phyloP scores from a whole-genome alignment of 2,888 invertebrate species.

The Fissipunctia ypsillon region DNA sequence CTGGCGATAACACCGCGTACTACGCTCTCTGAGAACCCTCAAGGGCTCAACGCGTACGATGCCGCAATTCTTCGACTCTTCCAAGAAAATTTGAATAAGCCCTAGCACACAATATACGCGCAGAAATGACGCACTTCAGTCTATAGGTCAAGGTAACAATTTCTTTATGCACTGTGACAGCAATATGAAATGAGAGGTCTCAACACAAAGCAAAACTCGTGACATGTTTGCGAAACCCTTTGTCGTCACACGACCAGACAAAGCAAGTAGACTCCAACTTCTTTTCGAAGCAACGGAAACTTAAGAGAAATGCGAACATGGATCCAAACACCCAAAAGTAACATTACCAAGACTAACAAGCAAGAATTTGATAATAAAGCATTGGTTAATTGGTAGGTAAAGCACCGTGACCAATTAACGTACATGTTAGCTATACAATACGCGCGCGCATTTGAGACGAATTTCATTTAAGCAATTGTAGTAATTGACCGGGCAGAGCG shows the following conservation, averaged over 20 bases:
- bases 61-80: conserved; percentile 34
- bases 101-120: conserved; percentile 46
- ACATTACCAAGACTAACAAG: conserved; percentile 67
- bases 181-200: conserved; percentile 48
- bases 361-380: conserved; percentile 75
- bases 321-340: conserved; percentile 57
- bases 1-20: conserved; percentile 74
- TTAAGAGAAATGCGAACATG: conserved; percentile 52
- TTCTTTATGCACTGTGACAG: conserved; percentile 53
- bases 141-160: conserved; percentile 63
- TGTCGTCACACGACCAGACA: conserved; percentile 23
- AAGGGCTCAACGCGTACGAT: conserved; percentile 69
- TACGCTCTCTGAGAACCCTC: conserved; percentile 67
- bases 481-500: conserved; percentile 86
- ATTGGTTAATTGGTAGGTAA: conserved; percentile 85
- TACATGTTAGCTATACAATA: conserved; percentile 74
- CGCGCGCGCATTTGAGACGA: conserved; percentile 83
- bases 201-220: conserved; percentile 45
- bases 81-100: conserved; percentile 59
- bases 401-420: conserved; percentile 89
- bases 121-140: conserved; percentile 51
- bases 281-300: conserved; percentile 31
- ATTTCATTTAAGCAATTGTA: conserved; percentile 89
- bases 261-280: conserved; percentile 14
- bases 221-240: conserved; percentile 44